These are phyloP conservation scores for Leptodirus hochenwartii DNA, from an alignment of 2,888 invertebrate species.

Conservation along the genomic window DNA sequence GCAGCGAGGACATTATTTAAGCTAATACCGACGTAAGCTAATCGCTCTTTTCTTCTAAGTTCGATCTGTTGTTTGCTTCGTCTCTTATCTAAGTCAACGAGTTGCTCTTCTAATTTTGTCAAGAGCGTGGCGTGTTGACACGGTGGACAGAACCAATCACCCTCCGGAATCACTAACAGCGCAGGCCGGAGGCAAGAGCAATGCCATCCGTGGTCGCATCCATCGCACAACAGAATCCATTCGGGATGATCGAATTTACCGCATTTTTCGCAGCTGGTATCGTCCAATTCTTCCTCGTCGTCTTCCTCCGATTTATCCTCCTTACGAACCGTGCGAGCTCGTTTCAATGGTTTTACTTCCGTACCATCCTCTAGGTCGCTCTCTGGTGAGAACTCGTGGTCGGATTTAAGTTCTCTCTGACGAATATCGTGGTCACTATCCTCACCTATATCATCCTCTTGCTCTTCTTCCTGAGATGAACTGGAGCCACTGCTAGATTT, in stretches of 20 bases:
- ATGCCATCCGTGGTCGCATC: constrained; percentile 94
- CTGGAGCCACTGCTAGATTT: constrained; percentile 37
- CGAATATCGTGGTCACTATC: too few relatives aligned
- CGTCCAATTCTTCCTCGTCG: constrained; percentile 25
- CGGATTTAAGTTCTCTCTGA: constrained; percentile 44
- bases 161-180: constrained; percentile 85
- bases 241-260: constrained; percentile 86
- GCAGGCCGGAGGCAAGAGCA: constrained; percentile 88
- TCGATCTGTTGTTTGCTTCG: constrained; percentile 48
- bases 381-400: constrained; percentile 87
- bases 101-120: constrained; percentile 48
- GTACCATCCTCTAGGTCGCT: constrained; percentile 63
- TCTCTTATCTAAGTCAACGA: constrained; percentile 59
- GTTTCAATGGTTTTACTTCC: constrained; percentile 53
- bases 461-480: constrained; percentile 26
- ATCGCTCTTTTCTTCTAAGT: constrained; percentile 43
- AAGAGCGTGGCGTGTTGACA: constrained; percentile 83
- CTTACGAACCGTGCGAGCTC: constrained; percentile 73
- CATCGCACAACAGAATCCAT: constrained; percentile 92
- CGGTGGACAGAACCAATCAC: constrained; percentile 96
- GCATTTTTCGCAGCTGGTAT: constrained; percentile 79
- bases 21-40: constrained; percentile 59
- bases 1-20: constrained; percentile 46
- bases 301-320: constrained; percentile 17
- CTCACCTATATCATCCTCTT: constrained; percentile 14